phyloP scores from a whole-genome alignment of 2,797 vertebrate genomes.

The Halcyon smyrnensis region DNA sequence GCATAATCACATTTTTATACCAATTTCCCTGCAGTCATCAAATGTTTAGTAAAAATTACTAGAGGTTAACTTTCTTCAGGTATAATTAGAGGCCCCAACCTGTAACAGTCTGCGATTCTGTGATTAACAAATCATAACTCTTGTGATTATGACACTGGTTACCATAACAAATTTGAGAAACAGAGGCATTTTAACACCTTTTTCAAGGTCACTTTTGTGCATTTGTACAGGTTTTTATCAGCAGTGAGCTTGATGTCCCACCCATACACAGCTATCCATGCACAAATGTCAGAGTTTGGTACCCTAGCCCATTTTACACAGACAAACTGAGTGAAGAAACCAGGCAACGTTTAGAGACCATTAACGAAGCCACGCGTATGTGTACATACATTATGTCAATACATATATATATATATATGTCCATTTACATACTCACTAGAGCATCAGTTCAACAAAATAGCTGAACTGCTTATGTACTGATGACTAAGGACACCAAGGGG shows the following conservation, averaged over 20 bases:
- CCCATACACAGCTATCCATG: rapidly evolving
- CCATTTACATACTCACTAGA: background rate
- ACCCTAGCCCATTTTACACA: background rate
- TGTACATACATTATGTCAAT: no score
- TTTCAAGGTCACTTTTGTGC: background rate
- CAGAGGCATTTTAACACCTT: background rate
- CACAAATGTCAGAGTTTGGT: background rate
- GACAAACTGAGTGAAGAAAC: background rate
- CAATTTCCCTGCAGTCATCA: background rate
- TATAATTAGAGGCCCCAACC: background rate
- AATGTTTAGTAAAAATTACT: background rate
- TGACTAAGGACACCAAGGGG: background rate
- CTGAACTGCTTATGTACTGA: background rate
- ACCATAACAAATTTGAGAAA: background rate
- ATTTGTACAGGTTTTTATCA: background rate
- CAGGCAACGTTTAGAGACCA: background rate
- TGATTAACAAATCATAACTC: background rate
- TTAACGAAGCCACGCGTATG: background rate
- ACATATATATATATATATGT: background rate
- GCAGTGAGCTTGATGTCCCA: background rate
- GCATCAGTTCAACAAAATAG: background rate
- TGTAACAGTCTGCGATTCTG: no score
- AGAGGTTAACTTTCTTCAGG: background rate
- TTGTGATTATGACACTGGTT: background rate
- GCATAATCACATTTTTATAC: background rate